Base-by-base conservation (phyloP, 2,888 invertebrate species). In the Ptilodon capucinus region DNA sequence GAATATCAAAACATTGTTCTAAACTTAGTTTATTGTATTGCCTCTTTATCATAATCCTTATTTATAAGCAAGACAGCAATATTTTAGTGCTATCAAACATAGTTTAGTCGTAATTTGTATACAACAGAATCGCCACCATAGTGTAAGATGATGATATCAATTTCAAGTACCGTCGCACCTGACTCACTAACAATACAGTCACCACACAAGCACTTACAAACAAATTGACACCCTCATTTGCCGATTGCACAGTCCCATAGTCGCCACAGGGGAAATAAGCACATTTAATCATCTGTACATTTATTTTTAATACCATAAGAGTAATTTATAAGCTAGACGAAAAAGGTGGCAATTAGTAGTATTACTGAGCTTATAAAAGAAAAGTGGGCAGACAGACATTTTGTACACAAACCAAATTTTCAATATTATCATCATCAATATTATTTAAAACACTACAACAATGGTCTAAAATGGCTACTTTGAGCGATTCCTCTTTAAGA, bases 141-240 rank as follows among this genome's bases (percentile, higher is more conserved):
- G n/a, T n/a, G n/a, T n/a, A n/a, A n/a, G n/a, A n/a, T n/a, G n/a
- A n/a, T n/a, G n/a, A n/a, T n/a, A 45, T 43, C 43, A 65, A 54
- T 62, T 58, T 56, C 54, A 66, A 66, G 67, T 59, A 58, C 8
- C 35, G n/a, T n/a, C n/a, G 35, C 25, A 8, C 46, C 32, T 40
- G 43, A 34, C 50, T 46, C 35, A 49, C 44, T 39, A 54, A 46
- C 54, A 46, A 47, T 23, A 41, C 43, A 8, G 18, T 50, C 59
- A 54, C 46, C 60, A 63, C 50, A 69, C 64, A 68, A 65, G 40
- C 61, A 69, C 64, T 71, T 68, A 76, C 64, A 71, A 56, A 38
- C 54, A 66, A 76, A 76, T 71, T 76, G 71, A 78, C 79, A 81
- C 78, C 79, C 76, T 76, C 72, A 77, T 75, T 63, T 66, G 63